Base-by-base conservation (phyloP, 2,113 vertebrate genomes). In the Nipponia nippon region DNA sequence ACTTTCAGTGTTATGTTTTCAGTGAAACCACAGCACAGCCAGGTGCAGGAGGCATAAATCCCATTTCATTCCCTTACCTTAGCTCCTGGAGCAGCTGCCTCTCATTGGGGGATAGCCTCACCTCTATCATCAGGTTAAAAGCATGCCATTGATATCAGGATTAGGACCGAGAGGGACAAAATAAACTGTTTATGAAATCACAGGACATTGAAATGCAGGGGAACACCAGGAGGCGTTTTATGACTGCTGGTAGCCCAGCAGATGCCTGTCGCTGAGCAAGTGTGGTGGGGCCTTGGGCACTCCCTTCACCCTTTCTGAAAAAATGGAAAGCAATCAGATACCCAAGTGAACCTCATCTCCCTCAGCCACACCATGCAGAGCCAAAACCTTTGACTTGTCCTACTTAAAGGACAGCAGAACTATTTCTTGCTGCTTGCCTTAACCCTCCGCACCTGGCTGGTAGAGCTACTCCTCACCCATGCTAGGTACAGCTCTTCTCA, bases 221-320 rank as follows among this genome's bases (percentile, higher is more conserved):
- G 22, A 83, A 53, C 27, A 53, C 0, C 2, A 92, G 62, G 23
- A 86, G 44, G 9, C 5, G 0, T 52, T 94, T 42, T 81, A 44
- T 58, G 55, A 38, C 34, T 80, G 58, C 58, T 59, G 40, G 21
- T 52, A 83, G 72, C 15, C 29, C 49, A 83, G 59, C 11, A 44
- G 47, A 50, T 49, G 27, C n/a, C 29, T 40, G 34, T 32, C 1
- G 0, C 34, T 47, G 42, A 36, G 26, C 13, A 63, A 67, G 47
- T 0, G 0, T 36, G 22, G 13, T 1, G 2, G 20, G 13, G 7
- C 11, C 30, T 42, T 22, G 6, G 29, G 34, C 9, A 13, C 5
- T 30, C 22, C 22, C 23, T 46, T 83, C 63, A 55, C 17, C 15
- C 56, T 49, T 66, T 66, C 47, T 0, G 0, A 55, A 70, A 50